These are phyloP conservation scores for Trichogramma evanescens DNA, from an alignment of 2,888 invertebrate species.

Conservation along the genomic window DNA sequence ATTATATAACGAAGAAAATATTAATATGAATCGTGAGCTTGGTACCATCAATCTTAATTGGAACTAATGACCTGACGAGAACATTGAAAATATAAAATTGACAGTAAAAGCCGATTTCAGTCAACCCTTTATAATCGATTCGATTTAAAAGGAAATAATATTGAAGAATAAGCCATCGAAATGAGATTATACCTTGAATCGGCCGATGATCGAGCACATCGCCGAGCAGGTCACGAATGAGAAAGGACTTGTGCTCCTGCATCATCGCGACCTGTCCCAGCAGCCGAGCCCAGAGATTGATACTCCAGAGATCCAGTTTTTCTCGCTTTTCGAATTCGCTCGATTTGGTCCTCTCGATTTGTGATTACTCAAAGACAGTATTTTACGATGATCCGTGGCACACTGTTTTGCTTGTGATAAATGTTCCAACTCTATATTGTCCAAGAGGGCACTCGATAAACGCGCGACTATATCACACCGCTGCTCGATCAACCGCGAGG, in stretches of 20 bases:
- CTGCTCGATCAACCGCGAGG: too few species aligned
- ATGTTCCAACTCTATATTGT: constrained; percentile 5
- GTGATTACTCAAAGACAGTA: not conserved
- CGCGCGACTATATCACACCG: too few species aligned
- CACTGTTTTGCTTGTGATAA: constrained; percentile 9
- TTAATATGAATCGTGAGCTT: too few species aligned
- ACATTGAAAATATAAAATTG: too few species aligned
- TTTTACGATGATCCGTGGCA: not conserved
- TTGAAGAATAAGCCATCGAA: not conserved
- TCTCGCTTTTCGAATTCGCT: not conserved
- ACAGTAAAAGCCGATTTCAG: too few species aligned
- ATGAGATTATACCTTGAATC: constrained; percentile 49
- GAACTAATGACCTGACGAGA: too few species aligned
- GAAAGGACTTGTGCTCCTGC: constrained; percentile 64
- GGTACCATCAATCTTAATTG: too few species aligned
- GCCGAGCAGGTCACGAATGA: constrained; percentile 76
- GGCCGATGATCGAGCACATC: constrained; percentile 56
- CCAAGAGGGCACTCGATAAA: too few species aligned
- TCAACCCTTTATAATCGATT: too few species aligned
- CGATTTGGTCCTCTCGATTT: not conserved
- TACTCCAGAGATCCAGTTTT: not conserved
- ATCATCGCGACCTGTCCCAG: constrained; percentile 28
- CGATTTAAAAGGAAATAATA: not conserved
- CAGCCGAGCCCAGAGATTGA: not conserved
- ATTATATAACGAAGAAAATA: too few species aligned